These are phyloP conservation scores for Spea hammondii DNA, from an alignment of 2,797 vertebrate species.

Conservation along the genomic window DNA sequence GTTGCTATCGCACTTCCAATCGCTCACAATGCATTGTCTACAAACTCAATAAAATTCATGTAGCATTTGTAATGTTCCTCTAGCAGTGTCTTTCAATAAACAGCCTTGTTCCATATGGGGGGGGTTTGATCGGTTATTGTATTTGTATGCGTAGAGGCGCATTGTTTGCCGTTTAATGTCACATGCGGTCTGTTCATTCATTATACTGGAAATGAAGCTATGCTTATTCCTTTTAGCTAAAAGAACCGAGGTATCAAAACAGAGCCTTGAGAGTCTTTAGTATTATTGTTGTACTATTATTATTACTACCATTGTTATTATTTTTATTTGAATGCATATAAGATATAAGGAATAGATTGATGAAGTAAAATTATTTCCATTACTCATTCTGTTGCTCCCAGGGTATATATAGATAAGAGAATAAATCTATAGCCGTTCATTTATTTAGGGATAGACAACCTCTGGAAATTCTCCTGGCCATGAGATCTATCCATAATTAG, in stretches of 20 bases:
- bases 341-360: too few relatives aligned
- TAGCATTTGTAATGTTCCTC: constrained; percentile 40
- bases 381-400: too few relatives aligned
- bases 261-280: not conserved
- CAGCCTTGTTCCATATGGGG: not conserved
- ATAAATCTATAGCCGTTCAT: too few relatives aligned
- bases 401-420: too few relatives aligned
- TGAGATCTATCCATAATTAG: too few relatives aligned
- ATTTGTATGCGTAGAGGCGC: not conserved
- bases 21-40: constrained; percentile 33
- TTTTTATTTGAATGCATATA: too few relatives aligned
- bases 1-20: constrained; percentile 32
- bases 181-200: not conserved
- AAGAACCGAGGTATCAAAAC: not conserved
- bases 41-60: constrained; percentile 33
- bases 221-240: not conserved
- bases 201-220: not conserved
- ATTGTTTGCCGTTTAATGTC: not conserved
- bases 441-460: too few relatives aligned
- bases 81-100: constrained; percentile 41
- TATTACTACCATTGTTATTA: too few relatives aligned
- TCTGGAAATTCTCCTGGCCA: too few relatives aligned
- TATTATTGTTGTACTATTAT: too few relatives aligned
- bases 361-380: too few relatives aligned
- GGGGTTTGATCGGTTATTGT: not conserved